A percentile compares a stretch with the other conserved stretches of the same genome.
Conservation (phyloP, 2,797 vertebrate genomes). For the Centropyge bicolor region DNA sequence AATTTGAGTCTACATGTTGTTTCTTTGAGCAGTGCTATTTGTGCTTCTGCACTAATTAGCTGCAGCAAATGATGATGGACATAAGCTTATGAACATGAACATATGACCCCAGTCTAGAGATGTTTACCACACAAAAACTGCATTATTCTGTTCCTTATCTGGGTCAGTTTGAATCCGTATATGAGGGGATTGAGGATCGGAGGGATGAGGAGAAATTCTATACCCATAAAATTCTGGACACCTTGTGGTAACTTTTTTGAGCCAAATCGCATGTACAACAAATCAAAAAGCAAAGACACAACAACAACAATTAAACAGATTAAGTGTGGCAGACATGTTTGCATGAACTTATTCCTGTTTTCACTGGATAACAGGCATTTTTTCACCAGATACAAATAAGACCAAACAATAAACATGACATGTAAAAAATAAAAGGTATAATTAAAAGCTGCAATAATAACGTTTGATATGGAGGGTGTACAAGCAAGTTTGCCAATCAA, state of each 20-base stretch:
- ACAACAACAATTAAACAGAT: conserved; percentile 43
- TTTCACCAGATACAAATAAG: conserved; percentile 61
- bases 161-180: conserved; percentile 55
- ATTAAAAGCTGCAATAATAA: conserved; percentile 43
- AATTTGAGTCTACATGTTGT: neutral
- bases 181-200: conserved; percentile 67
- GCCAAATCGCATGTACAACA: conserved; percentile 48
- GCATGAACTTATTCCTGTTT: conserved; percentile 63
- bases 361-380: conserved; percentile 54
- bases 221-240: conserved; percentile 47
- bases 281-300: conserved; percentile 56
- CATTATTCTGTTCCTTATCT: conserved; percentile 43
- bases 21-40: neutral
- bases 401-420: conserved; percentile 42
- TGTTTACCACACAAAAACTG: neutral
- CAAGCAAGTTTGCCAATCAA: conserved; percentile 39
- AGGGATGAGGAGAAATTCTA: conserved; percentile 55
- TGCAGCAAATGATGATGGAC: neutral
- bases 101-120: neutral
- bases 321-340: conserved; percentile 79
- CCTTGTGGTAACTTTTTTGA: conserved; percentile 14
- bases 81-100: neutral
- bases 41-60: neutral
- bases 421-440: conserved; percentile 47
- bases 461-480: neutral